These are phyloP conservation scores for Oscheius myriophilus DNA, from an alignment of 2,888 invertebrate genomes.

Conservation along the genomic window DNA sequence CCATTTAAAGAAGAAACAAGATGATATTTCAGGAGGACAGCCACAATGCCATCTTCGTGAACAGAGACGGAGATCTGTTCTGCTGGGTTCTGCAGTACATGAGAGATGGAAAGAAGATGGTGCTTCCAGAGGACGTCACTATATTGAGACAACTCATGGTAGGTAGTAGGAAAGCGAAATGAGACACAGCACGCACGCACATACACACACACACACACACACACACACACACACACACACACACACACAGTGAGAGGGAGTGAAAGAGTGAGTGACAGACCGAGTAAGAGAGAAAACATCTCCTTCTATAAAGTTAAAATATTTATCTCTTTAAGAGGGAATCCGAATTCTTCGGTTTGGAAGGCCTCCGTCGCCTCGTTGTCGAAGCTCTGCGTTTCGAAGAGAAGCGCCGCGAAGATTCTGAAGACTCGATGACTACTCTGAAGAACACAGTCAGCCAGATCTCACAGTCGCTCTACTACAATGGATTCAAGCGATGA, in stretches of 20 bases:
- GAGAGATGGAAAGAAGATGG: conserved; percentile 50
- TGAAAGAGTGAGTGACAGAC: no score
- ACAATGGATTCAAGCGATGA: conserved; percentile 35
- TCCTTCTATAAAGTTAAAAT: neutral
- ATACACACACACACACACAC: no score
- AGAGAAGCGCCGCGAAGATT: conserved; percentile 31
- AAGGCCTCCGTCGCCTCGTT: conserved; percentile 29
- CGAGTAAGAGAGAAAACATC: no score
- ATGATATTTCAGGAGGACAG: conserved; percentile 45
- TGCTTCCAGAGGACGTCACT: conserved; percentile 42
- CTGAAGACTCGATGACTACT: conserved; percentile 30
- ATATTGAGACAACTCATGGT: conserved; percentile 43
- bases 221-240: no score
- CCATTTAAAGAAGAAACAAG: neutral
- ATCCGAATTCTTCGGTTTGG: conserved; percentile 51
- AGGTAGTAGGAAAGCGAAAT: neutral
- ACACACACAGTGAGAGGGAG: no score
- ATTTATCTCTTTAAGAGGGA: conserved; percentile 41
- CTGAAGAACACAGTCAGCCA: conserved; percentile 42
- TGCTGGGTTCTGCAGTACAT: conserved; percentile 47
- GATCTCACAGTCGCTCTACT: conserved; percentile 45
- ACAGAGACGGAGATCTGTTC: conserved; percentile 52
- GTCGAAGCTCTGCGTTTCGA: conserved; percentile 33
- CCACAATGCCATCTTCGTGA: conserved; percentile 49
- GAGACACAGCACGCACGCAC: no score